Evolutionary conservation across 1,140 invertebrate genomes (phyloP).

Genomic region (Metopolophium dirhodum): DNA sequence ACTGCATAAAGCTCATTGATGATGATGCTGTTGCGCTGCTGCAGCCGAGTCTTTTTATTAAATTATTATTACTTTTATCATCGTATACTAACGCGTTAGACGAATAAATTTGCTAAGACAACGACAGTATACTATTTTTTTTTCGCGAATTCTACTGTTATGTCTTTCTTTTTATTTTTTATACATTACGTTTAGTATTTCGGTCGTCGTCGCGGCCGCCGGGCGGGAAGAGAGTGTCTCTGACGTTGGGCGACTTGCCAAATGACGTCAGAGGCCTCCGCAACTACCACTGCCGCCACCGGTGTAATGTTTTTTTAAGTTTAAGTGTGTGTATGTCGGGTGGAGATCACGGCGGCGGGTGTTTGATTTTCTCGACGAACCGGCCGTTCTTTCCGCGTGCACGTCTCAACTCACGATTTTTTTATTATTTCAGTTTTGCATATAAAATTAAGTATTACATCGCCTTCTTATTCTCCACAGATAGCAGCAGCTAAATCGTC

Average conservation of each 20-base stretch:
- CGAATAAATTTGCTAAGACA: neutral
- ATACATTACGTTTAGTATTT: conserved; percentile 1
- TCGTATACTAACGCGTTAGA: too few species aligned
- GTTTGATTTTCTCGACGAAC: conserved; percentile 30
- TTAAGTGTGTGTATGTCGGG: neutral
- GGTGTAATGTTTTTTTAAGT: conserved; percentile 39
- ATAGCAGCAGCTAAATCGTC: conserved; percentile 45
- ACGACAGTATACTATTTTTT: neutral
- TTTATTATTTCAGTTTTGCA: neutral
- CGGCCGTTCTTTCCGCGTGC: neutral
- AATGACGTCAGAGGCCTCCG: conserved; percentile 51
- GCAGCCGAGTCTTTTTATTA: neutral
- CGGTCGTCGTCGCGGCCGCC: neutral
- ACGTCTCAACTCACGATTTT: neutral
- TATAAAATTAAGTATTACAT: neutral
- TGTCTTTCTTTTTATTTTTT: conserved; percentile 7
- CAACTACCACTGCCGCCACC: neutral
- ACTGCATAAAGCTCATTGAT: neutral
- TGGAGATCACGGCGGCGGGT: neutral
- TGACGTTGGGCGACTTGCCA: conserved; percentile 28
- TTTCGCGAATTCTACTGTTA: neutral
- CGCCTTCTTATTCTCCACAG: neutral
- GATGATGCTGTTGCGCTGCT: neutral
- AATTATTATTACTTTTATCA: neutral
- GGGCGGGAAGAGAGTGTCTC: neutral